Evolutionary conservation across 1,140 invertebrate species (phyloP).

Genomic region (Laodelphax striatellus): DNA sequence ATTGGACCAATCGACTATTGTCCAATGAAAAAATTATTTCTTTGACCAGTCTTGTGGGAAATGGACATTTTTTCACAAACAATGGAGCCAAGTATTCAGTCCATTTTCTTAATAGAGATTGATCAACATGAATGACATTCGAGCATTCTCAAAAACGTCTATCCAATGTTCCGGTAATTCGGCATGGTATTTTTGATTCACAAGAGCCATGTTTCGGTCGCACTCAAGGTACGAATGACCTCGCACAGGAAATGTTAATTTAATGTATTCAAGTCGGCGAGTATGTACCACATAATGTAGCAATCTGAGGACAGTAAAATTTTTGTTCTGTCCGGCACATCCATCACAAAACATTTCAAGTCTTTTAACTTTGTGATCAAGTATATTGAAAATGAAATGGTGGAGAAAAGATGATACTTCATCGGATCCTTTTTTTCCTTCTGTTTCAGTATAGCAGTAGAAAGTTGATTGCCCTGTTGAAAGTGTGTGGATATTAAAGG

Average conservation of each 20-base stretch:
- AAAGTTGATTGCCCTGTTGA: conserved; percentile 10
- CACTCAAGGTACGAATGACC: conserved; percentile 19
- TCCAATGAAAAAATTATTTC: too few species aligned
- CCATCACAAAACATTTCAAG: conserved; percentile 16
- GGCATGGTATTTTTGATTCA: conserved; percentile 13
- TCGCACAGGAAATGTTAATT: conserved; percentile 16
- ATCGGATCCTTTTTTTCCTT: conserved; percentile 13
- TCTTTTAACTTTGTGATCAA: conserved; percentile 4
- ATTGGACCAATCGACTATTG: too few species aligned
- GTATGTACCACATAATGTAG: conserved; percentile 18
- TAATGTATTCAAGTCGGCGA: conserved; percentile 12
- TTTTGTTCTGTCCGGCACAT: conserved; percentile 17
- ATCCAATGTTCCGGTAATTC: conserved; percentile 16
- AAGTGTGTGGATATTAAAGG: conserved; percentile 19
- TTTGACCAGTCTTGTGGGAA: too few species aligned
- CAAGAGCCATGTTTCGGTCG: conserved; percentile 15
- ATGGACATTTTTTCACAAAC: too few species aligned
- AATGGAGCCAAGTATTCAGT: too few species aligned
- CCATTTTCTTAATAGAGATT: too few species aligned
- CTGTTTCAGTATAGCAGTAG: conserved; percentile 18
- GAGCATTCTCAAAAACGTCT: conserved; percentile 5
- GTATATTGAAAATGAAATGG: conserved; percentile 12
- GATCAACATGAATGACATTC: neutral
- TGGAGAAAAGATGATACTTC: conserved; percentile 12
- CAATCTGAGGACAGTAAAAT: conserved; percentile 12